phyloP scores from a whole-genome alignment of 2,888 invertebrate genomes.

The Mesorhabditis sp. region DNA sequence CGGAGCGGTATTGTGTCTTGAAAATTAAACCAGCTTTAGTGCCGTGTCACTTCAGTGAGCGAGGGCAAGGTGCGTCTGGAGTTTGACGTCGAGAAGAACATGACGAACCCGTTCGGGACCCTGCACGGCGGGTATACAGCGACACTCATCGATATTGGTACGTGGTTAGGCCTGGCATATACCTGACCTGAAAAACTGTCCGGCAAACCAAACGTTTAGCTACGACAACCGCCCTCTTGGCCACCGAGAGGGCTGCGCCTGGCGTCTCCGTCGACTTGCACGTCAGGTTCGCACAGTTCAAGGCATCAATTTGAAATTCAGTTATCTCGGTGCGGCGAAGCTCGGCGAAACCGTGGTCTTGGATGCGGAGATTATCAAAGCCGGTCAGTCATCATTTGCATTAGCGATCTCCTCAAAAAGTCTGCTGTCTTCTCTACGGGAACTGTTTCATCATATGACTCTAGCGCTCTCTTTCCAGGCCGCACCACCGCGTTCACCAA shows the following conservation, averaged over 20 bases:
- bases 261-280: constrained; percentile 81
- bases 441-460: too few species aligned
- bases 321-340: constrained; percentile 74
- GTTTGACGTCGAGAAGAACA: constrained; percentile 44
- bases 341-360: constrained; percentile 77
- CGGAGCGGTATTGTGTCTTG: background rate
- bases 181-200: background rate
- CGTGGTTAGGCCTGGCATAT: background rate
- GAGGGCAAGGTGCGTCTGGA: constrained; percentile 46
- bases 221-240: constrained; percentile 49
- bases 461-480: background rate
- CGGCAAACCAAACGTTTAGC: constrained; percentile 10
- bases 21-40: background rate
- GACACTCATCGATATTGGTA: constrained; percentile 42
- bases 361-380: constrained; percentile 74
- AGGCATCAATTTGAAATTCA: constrained; percentile 61
- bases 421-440: background rate
- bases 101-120: constrained; percentile 39
- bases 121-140: constrained; percentile 53
- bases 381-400: constrained; percentile 66
- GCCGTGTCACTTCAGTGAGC: constrained; percentile 19
- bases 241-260: constrained; percentile 62
- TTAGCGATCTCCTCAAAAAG: background rate
- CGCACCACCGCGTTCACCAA: constrained; percentile 31
- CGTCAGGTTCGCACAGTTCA: constrained; percentile 70